phyloP scores from a whole-genome alignment of 2,113 vertebrate genomes.

The Genyomyrus donnyi region DNA sequence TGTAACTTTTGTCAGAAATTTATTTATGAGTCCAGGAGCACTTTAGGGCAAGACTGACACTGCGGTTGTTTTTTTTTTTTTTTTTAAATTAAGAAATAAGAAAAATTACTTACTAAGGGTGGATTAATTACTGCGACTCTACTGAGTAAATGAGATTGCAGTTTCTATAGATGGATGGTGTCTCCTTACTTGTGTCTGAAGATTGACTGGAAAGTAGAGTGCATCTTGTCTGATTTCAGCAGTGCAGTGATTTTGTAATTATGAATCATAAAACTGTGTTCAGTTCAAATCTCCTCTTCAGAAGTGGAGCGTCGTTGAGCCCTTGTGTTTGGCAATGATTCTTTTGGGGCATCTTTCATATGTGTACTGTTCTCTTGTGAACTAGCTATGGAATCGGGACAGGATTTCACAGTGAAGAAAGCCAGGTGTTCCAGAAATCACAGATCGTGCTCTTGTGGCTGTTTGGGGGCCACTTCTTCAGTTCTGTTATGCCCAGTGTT shows the following conservation, averaged over 20 bases:
- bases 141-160: background rate
- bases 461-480: background rate
- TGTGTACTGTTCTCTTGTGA: background rate
- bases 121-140: background rate
- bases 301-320: background rate
- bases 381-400: background rate
- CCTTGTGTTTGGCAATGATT: background rate
- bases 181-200: background rate
- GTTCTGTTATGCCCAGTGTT: background rate
- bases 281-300: background rate
- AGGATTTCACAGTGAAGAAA: background rate
- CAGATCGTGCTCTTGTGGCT: background rate
- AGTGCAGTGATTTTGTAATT: background rate
- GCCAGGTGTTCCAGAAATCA: background rate
- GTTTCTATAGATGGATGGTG: background rate
- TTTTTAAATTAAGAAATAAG: background rate
- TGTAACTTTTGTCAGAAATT: conserved; percentile 20
- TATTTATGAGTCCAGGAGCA: conserved; percentile 18
- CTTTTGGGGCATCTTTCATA: background rate
- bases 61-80: background rate
- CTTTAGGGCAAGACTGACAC: background rate
- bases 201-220: background rate
- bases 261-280: background rate
- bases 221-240: conserved; percentile 2
- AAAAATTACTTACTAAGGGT: background rate